Evolutionary conservation across 2,797 vertebrate species (phyloP), one percentile per base, ranked within the genome.

Genomic region (Merluccius polli): DNA sequence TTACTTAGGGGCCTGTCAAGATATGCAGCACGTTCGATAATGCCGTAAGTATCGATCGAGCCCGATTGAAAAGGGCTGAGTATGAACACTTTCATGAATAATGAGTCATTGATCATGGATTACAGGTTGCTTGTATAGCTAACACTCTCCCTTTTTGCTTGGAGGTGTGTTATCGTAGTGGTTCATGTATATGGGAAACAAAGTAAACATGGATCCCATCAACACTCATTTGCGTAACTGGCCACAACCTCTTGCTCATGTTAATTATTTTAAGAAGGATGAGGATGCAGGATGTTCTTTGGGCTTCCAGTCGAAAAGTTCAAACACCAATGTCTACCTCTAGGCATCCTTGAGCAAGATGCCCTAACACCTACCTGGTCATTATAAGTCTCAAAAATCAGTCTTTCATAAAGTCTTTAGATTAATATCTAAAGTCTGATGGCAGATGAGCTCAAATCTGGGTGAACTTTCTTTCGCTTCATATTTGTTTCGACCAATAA

Each of bases 41-140:
- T 83, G 75, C 75, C 72, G 79, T 86, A 88, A 35, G 38, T 81
- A 82, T 84, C 76, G 78, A 87, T 78, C 72, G 35, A 41, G 27
- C 18, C 71, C 44, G 15, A 78, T 80, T 79, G 73, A 75, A 86
- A 83, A 82, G 78, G 73, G 71, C 81, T 73, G 77, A 79, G 73
- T 75, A 72, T 79, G 75, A 83, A 75, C 59, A 68, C 24, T 69
- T 77, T 75, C 77, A 75, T 77, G 73, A 86, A 82, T 83, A 82
- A 83, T 82, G 75, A 84, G 73, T 76, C 38, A 84, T 76, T 73
- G 81, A 83, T 81, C 80, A 80, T 74, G 79, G 41, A 30, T 76
- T 69, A 70, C 70, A 68, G 74, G 69, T 72, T 38, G 38, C 81
- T 29, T 32, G 69, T 77, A 69, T 70, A 2, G n/a, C 72, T 74